Conservation (phyloP, 2,888 invertebrate genomes). For the Esperia sulphurella region DNA sequence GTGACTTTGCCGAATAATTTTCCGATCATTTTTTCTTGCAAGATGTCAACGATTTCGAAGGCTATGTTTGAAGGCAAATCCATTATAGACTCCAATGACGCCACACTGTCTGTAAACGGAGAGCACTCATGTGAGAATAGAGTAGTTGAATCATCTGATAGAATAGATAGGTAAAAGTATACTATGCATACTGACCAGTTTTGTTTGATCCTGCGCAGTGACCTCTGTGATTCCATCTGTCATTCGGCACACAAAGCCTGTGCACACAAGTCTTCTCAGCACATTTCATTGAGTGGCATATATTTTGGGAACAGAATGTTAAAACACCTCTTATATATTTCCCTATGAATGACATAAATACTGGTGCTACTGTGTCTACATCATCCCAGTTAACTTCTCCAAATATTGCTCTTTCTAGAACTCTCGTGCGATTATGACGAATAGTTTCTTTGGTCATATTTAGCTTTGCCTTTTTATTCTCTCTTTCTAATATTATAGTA, state of each 20-base stretch:
- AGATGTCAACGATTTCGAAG: constrained; percentile 62
- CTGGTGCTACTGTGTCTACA: constrained; percentile 55
- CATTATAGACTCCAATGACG: constrained; percentile 62
- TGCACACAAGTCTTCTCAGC: constrained; percentile 52
- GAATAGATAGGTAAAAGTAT: background rate
- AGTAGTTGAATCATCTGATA: no score
- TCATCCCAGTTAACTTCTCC: constrained; percentile 66
- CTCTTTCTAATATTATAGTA: constrained; percentile 50
- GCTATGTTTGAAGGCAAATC: constrained; percentile 64
- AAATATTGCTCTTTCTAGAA: constrained; percentile 60
- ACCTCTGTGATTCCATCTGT: constrained; percentile 57
- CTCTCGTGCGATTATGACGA: constrained; percentile 44
- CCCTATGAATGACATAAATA: constrained; percentile 63
- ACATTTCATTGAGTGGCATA: constrained; percentile 70
- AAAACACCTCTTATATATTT: constrained; percentile 64
- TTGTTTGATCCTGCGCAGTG: constrained; percentile 56
- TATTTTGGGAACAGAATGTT: constrained; percentile 59
- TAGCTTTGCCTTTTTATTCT: constrained; percentile 52
- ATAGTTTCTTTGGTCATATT: constrained; percentile 52
- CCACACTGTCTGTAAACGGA: constrained; percentile 54
- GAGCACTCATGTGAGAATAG: constrained; percentile 5
- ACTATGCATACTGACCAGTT: constrained; percentile 37
- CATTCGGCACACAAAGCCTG: constrained; percentile 50
- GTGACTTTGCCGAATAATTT: constrained; percentile 65
- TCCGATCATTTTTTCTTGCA: constrained; percentile 61